Conservation (phyloP, 2,113 vertebrate species). For the Hippocampus zosterae region DNA sequence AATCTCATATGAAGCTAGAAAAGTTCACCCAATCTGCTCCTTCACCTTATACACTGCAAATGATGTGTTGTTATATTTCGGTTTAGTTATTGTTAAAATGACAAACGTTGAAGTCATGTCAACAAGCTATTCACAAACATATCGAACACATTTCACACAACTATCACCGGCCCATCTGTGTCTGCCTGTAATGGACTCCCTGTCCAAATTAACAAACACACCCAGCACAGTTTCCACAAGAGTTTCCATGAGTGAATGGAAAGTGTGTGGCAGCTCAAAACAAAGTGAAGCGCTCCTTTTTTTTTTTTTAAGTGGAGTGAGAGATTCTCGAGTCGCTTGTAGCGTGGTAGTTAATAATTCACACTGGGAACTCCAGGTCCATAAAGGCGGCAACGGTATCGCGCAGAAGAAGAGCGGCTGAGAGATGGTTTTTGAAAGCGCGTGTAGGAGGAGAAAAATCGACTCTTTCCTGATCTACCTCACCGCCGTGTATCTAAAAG, state of each 20-base stretch:
- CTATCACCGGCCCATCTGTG: neutral
- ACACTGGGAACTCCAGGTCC: slow-evolving; percentile 58
- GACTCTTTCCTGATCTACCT: slow-evolving; percentile 19
- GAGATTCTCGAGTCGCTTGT: slow-evolving; percentile 27
- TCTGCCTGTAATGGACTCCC: neutral
- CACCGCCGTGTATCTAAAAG: slow-evolving; percentile 18
- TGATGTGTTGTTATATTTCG: neutral
- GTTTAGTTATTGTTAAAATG: neutral
- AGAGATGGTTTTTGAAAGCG: slow-evolving; percentile 27
- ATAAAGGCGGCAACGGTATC: slow-evolving; percentile 49
- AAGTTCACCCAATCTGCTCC: neutral
- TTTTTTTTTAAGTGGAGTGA: slow-evolving; percentile 44
- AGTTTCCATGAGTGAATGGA: slow-evolving; percentile 13
- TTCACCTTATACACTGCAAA: neutral
- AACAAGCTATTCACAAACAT: neutral
- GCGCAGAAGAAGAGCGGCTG: slow-evolving; percentile 21
- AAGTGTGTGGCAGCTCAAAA: slow-evolving; percentile 29
- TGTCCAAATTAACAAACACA: neutral
- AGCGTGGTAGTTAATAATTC: slow-evolving; percentile 61
- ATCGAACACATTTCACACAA: neutral
- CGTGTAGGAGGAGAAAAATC: slow-evolving; percentile 48
- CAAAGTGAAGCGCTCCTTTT: slow-evolving; percentile 33
- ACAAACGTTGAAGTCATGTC: neutral
- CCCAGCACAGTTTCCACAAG: slow-evolving; percentile 5
- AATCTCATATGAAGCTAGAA: neutral